Evolutionary conservation across 2,888 invertebrate species (phyloP), one percentile per base, ranked within the genome.

Genomic region (Drosophila recens): DNA sequence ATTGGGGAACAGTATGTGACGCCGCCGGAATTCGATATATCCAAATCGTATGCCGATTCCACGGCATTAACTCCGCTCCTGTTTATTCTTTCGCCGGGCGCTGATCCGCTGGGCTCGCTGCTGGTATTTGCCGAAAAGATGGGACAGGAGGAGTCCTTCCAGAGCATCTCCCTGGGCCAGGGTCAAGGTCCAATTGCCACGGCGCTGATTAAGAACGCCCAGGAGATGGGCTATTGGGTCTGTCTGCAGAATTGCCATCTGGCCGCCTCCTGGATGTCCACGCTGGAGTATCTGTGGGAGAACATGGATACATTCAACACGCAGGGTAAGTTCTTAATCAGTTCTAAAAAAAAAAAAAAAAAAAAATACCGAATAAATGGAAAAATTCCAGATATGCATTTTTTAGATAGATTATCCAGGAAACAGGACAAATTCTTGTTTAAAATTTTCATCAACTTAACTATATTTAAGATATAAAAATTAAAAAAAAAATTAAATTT

Each of bases 201-300:
- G 85, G 94, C 94, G 30, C 94, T 97, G 94, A 95, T 97, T 92
- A 94, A 93, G 67, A 93, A 94, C 52, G 97, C 97, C 4, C 94
- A 95, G 75, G 96, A 97, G 81, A 93, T 94, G 67, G 98, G 98
- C 0, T 95, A 95, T 86, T 98, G 98, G 98, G 96, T 97, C 0
- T 97, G 93, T 46, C 85, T 93, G 15, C 94, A 97, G 95, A 98
- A 98, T 93, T 98, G 98, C 83, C 98, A 98, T 91, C 93, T 98
- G 87, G 96, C 97, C 0, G 97, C 97, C 0, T 97, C 97, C 52
- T 98, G 96, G 96, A 97, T 98, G 97, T 96, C 97, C 4, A 94
- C 94, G 13, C 92, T 98, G 61, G 97, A 98, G 91, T 93, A 95
- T 74, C 93, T 96, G 67, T 95, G 97, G 88, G 97, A 97, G 89